Percentiles rank a stretch among this genome's conserved stretches.
Evolutionary conservation across 2,888 invertebrate species (phyloP).

Genomic region (Campopleginae sp.): DNA sequence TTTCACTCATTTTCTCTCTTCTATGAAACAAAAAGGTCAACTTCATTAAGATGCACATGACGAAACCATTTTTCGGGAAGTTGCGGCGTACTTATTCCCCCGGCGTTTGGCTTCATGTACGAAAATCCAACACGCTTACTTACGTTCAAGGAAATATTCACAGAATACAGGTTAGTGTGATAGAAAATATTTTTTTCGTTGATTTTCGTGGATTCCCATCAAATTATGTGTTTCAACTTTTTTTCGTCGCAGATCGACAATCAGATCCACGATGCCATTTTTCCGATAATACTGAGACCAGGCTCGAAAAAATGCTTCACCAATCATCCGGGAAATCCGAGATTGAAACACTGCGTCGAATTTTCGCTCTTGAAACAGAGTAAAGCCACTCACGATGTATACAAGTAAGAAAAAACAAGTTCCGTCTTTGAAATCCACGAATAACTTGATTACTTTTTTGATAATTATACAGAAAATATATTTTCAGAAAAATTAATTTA

Average conservation of each 20-base stretch:
- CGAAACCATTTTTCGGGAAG: constrained; percentile 93
- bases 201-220: background rate
- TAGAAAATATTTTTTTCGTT: background rate
- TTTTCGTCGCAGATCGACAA: constrained; percentile 89
- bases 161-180: constrained; percentile 85
- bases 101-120: constrained; percentile 90
- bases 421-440: background rate
- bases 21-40: constrained; percentile 87
- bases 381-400: constrained; percentile 76
- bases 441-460: background rate
- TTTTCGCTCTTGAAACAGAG: constrained; percentile 78
- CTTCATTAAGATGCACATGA: constrained; percentile 94
- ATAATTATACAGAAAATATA: background rate
- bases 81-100: constrained; percentile 90
- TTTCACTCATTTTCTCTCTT: background rate
- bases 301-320: constrained; percentile 84
- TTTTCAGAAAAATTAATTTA: constrained; percentile 76
- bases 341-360: constrained; percentile 79
- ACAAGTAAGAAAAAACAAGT: constrained; percentile 73
- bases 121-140: constrained; percentile 89
- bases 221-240: background rate
- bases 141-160: constrained; percentile 90
- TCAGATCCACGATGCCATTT: constrained; percentile 89
- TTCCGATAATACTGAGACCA: constrained; percentile 89
- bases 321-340: constrained; percentile 74